Evolutionary conservation across 1,140 invertebrate species (phyloP), one percentile per base, ranked within the genome.

Genomic region (Helicoverpa armigera): DNA sequence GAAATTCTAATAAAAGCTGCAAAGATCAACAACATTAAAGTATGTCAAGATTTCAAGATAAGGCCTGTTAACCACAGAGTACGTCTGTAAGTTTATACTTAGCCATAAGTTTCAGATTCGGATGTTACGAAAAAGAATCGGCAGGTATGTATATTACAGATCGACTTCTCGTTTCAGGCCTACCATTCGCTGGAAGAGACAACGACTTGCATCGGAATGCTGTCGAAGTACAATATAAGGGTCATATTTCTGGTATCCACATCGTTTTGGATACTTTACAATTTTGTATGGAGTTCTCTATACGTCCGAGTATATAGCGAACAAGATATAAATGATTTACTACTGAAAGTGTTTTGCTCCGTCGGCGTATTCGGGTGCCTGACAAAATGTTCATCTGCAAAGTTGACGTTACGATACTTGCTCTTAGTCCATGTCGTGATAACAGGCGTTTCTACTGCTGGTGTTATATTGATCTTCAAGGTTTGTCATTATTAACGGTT

Each of bases 1-100:
- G 90, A 94, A 58, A 94, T 98, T 3, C 88, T 98, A 13, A 93
- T 96, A 82, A 96, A 95, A 76, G 97, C 97, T 10, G 97, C 97
- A 1, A 95, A 94, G 82, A 89, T 72, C 35, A 94, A 94, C 70
- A 79, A 80, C 31, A 86, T 91, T 13, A 81, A 82, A 48, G 83
- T 94, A 31, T 92, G 89, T 80, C 87, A 81, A 14, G 85, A 92
- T 70, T 94, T 94, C 82, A 93, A 91, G 90, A 94, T 94, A 85
- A 90, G 91, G 76, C 93, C 93, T 31, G 87, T 92, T 12, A 90
- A 94, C 85, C 84, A 93, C 63, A 90, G 87, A 89, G 93, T 94
- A 92, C 77, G 90, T 91, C 79, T 87, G 81, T 89, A 85, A 86
- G 83, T 89, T 53, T 79, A 63, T 76, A 50, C 14, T 51, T 14